Evolutionary conservation across 1,140 invertebrate genomes (phyloP).

Genomic region (Pararge aegeria): DNA sequence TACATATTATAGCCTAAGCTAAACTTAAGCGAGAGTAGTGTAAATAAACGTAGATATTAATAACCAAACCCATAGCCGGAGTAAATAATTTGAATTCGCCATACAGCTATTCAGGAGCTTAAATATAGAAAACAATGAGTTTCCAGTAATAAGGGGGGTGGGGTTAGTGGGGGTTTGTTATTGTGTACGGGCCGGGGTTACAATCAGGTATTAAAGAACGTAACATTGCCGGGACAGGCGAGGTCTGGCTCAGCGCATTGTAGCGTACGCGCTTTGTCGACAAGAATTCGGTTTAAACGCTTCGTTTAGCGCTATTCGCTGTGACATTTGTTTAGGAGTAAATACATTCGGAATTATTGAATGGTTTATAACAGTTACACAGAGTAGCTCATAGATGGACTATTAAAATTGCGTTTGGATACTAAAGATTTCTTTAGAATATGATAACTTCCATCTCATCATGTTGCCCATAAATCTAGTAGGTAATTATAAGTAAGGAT

Average conservation of each 20-base stretch:
- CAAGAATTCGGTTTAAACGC: conserved; percentile 51
- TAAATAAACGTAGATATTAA: conserved; percentile 1
- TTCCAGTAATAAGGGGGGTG: conserved; percentile 72
- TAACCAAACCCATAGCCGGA: conserved; percentile 27
- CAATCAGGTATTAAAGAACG: conserved; percentile 60
- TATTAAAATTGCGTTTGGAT: too few relatives aligned
- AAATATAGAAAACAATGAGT: conserved; percentile 77
- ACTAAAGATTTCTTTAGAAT: too few relatives aligned
- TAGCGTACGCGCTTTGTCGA: conserved; percentile 58
- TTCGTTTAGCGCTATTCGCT: conserved; percentile 48
- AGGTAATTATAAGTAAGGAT: too few relatives aligned
- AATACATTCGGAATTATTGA: background rate
- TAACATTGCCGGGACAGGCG: conserved; percentile 50
- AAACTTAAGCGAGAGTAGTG: background rate
- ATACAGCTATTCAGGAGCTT: conserved; percentile 49
- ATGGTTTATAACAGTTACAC: too few relatives aligned
- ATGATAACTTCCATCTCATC: too few relatives aligned
- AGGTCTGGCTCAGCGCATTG: conserved; percentile 57
- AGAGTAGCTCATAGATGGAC: too few relatives aligned
- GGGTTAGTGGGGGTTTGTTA: conserved; percentile 55
- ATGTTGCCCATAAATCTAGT: too few relatives aligned
- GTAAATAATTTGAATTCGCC: conserved; percentile 40
- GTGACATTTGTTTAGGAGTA: conserved; percentile 47
- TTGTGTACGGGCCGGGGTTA: conserved; percentile 55
- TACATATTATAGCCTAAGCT: too few relatives aligned